Conservation (phyloP, 2,113 vertebrate genomes). For the Acinonyx jubatus region DNA sequence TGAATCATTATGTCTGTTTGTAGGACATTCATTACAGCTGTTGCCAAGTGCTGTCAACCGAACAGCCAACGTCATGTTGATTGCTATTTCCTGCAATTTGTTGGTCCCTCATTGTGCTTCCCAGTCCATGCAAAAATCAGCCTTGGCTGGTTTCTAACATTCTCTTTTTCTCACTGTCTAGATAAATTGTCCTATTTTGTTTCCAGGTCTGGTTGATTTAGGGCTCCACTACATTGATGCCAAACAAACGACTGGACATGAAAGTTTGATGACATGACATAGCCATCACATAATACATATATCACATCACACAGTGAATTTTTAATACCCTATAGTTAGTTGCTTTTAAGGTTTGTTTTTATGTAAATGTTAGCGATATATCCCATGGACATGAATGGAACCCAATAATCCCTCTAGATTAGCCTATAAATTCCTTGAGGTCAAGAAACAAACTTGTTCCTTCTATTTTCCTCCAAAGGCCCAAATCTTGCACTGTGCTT, state of each 20-base stretch:
- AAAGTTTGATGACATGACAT: neutral
- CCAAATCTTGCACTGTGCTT: neutral
- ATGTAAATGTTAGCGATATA: neutral
- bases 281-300: neutral
- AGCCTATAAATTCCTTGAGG: neutral
- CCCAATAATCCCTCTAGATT: neutral
- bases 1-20: neutral
- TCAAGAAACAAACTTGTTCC: neutral
- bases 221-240: neutral
- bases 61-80: neutral
- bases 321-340: neutral
- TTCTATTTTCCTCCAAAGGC: neutral
- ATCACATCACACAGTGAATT: neutral
- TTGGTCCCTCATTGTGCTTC: slow-evolving; percentile 45
- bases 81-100: neutral
- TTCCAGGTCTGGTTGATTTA: neutral
- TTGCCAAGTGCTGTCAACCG: slow-evolving; percentile 39
- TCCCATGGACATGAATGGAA: neutral
- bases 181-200: neutral
- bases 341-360: neutral
- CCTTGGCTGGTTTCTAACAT: neutral
- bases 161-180: neutral
- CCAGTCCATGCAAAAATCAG: slow-evolving; percentile 46
- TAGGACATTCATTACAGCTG: slow-evolving; percentile 8
- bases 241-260: neutral